Evolutionary conservation across 2,113 vertebrate genomes (phyloP).

Genomic region (Tapirus terrestris): DNA sequence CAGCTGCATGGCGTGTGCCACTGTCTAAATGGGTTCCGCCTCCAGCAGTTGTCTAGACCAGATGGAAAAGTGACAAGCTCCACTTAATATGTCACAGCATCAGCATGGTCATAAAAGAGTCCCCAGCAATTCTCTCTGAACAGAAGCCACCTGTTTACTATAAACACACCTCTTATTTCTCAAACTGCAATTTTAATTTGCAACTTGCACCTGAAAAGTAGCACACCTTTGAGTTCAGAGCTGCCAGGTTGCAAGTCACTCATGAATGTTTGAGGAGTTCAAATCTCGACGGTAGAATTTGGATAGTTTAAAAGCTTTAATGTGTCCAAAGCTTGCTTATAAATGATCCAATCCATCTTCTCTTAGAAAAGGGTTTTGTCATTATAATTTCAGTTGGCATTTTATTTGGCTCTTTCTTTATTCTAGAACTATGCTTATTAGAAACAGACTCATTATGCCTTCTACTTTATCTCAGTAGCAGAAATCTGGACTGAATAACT

Average conservation of each 20-base stretch:
- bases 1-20: constrained; percentile 77
- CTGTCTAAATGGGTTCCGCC: constrained; percentile 81
- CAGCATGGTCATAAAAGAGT: constrained; percentile 81
- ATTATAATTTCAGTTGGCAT: constrained; percentile 70
- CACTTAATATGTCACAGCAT: constrained; percentile 84
- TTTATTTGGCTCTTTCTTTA: constrained; percentile 75
- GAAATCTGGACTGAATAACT: constrained; percentile 15
- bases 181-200: constrained; percentile 77
- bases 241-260: constrained; percentile 66
- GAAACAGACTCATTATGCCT: constrained; percentile 76
- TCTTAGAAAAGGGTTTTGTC: constrained; percentile 52
- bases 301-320: constrained; percentile 75
- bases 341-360: constrained; percentile 75
- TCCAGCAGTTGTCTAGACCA: constrained; percentile 86
- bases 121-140: constrained; percentile 82
- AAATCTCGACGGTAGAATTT: constrained; percentile 71
- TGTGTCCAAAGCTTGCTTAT: constrained; percentile 74
- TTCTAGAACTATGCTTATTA: constrained; percentile 74
- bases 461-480: constrained; percentile 76
- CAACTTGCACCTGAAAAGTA: constrained; percentile 73
- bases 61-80: constrained; percentile 85
- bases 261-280: constrained; percentile 55
- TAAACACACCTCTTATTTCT: constrained; percentile 82
- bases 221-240: constrained; percentile 44
- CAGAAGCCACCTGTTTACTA: constrained; percentile 86